These are phyloP conservation scores for Matsumurasca onukii DNA, from an alignment of 1,140 invertebrate genomes.

Conservation along the genomic window DNA sequence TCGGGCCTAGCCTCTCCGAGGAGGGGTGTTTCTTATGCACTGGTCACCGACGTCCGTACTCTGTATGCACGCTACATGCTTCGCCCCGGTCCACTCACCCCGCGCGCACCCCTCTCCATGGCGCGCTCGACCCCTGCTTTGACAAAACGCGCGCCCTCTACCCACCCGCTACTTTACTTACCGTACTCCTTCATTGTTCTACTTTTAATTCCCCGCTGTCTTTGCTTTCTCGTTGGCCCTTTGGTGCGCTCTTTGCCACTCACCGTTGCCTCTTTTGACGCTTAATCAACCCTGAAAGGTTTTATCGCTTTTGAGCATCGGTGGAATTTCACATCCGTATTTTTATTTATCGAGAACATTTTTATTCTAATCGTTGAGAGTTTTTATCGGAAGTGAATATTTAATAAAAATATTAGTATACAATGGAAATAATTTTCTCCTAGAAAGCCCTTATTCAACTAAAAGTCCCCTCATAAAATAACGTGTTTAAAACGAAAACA, in stretches of 20 bases:
- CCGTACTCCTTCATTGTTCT: constrained; percentile 17
- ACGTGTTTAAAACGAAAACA: too few species aligned
- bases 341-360: too few species aligned
- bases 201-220: constrained; percentile 1
- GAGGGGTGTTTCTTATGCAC: constrained; percentile 32
- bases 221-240: constrained; percentile 1
- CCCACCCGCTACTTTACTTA: constrained; percentile 15
- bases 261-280: too few species aligned
- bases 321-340: too few species aligned
- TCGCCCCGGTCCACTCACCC: neutral
- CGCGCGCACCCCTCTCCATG: neutral
- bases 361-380: too few species aligned
- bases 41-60: constrained; percentile 23
- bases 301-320: neutral
- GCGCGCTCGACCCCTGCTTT: constrained; percentile 8
- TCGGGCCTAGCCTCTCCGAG: neutral
- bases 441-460: too few species aligned
- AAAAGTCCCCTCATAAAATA: too few species aligned
- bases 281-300: too few species aligned
- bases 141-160: neutral
- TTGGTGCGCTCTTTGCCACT: neutral
- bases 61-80: constrained; percentile 21
- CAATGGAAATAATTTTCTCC: too few species aligned
- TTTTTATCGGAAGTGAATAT: too few species aligned
- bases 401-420: too few species aligned